Base-by-base conservation (phyloP, 1,140 invertebrate species). In the Dreissena polymorpha region DNA sequence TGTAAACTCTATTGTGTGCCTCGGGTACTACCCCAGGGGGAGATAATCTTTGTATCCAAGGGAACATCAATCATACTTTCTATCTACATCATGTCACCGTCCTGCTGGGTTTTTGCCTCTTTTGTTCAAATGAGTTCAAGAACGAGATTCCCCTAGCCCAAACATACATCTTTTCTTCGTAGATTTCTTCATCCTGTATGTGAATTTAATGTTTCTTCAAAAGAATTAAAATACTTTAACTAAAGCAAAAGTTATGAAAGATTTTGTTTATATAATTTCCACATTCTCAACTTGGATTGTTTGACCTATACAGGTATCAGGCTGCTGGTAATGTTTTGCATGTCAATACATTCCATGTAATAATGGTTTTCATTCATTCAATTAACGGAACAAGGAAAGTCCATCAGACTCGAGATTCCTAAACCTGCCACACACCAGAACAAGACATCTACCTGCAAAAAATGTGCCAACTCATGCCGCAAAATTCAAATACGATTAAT, bases 341-440 rank as follows among this genome's bases (percentile, higher is more conserved):
- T 18, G 57, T 60, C 76, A 78, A 21, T 16, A 53, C 23, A 67
- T 65, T 49, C 76, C 76, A 78, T 10, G 51, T 8, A 55, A 78
- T 69, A 69, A 69, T 70, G 51, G 57, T 16, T 55, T 78, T 69
- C 50, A 78, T 78, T 78, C 68, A 78, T 70, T 53, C 23, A 70
- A 51, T 78, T 78, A 78, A 78, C 29, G 57, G 55, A 78, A 78
- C 76, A 78, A 78, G 76, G 65, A 78, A 78, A 78, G 23, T 18
- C 51, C 50, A 78, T 78, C 64, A 51, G 57, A 18, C 3, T n/a
- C 57, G 6, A 6, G 16, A 60, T 23, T 60, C 16, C 57, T 5
- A 60, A 3, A 60, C 16, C 57, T 39, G 39, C 57, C 16, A 60
- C 3, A 18, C 57, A 60, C 3, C 57, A 60, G 16, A 5, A 2